Conservation (phyloP, 2,113 vertebrate species). For the Anhinga rufa region DNA sequence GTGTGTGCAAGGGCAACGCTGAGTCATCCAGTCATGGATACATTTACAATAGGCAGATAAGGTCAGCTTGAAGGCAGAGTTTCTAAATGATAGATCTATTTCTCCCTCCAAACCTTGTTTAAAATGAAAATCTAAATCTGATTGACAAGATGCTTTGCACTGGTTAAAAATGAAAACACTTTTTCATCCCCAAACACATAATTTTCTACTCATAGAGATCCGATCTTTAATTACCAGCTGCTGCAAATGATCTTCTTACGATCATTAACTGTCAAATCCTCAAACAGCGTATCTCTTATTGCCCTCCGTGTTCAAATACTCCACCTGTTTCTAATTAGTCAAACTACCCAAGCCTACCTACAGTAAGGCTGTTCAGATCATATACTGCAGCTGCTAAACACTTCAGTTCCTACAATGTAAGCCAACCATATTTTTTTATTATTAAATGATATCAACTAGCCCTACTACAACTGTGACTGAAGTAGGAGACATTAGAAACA, state of each 20-base stretch:
- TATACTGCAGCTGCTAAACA: not conserved
- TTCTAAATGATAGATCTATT: not conserved
- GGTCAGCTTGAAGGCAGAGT: not conserved
- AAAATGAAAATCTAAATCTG: not conserved
- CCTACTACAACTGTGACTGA: not conserved
- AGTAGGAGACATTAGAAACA: not conserved
- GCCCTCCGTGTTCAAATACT: slow-evolving; percentile 56
- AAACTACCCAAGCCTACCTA: slow-evolving; percentile 24
- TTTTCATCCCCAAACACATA: slow-evolving; percentile 10
- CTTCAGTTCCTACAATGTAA: not conserved
- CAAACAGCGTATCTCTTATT: slow-evolving; percentile 33
- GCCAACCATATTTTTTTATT: not conserved
- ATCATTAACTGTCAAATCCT: slow-evolving; percentile 54
- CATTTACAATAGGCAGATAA: not conserved
- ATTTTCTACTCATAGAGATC: slow-evolving; percentile 41
- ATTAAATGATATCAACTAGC: not conserved
- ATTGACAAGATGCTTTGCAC: not conserved
- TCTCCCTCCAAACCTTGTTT: not conserved
- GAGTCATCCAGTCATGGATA: not conserved
- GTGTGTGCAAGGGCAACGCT: not conserved
- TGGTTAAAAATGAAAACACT: not conserved
- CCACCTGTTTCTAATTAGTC: slow-evolving; percentile 70
- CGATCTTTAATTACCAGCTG: slow-evolving; percentile 66
- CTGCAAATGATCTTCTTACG: slow-evolving; percentile 61
- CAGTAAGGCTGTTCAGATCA: not conserved